Evolutionary conservation across 1,140 invertebrate species (phyloP), one percentile per base, ranked within the genome.

Genomic region (Pseudomyrmex concolor): DNA sequence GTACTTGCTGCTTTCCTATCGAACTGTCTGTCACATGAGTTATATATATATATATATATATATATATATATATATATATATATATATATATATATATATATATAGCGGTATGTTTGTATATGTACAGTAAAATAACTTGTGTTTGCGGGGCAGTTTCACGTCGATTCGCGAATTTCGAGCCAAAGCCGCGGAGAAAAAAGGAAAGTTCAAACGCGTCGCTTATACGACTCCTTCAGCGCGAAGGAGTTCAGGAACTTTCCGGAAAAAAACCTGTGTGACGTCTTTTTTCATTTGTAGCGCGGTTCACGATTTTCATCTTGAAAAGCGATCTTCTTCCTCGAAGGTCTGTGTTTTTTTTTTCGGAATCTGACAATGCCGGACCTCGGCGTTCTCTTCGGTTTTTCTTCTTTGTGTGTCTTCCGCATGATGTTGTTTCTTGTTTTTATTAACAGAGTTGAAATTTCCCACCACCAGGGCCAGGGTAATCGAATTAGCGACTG

Each of bases 401-500:
- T 66, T 76, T 60, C 22, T 9, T 22, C 15, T 64, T 50, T 22
- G 60, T 72, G 2, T 71, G 34, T 34, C 34, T 15, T 70, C 45
- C 54, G 9, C 15, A 34, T 34, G 8, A 10, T 60, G 22, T 60
- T 74, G 8, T 55, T 25, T 77, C 43, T 15, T 72, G 8, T 55
- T 72, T 59, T 22, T 17, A 4, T 55, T 17, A 62, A 55, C 72
- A 7, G 45, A 22, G 8, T 34, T 34, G 55, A 17, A 64, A 48
- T 86, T 34, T 89, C 89, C 89, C 89, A 90, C 89, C 89, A 86
- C 84, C 89, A 80, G 60, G 82, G 89, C 89, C 89, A 34, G 89
- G 89, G 34, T 74, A 43, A 77, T 43, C 77, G 48, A 12, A 76
- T 90, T 71, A 88, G 78, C 86, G 51, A 73, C 89, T 71, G 67